Base-by-base conservation (phyloP, 2,113 vertebrate genomes). In the Xenus cinereus region DNA sequence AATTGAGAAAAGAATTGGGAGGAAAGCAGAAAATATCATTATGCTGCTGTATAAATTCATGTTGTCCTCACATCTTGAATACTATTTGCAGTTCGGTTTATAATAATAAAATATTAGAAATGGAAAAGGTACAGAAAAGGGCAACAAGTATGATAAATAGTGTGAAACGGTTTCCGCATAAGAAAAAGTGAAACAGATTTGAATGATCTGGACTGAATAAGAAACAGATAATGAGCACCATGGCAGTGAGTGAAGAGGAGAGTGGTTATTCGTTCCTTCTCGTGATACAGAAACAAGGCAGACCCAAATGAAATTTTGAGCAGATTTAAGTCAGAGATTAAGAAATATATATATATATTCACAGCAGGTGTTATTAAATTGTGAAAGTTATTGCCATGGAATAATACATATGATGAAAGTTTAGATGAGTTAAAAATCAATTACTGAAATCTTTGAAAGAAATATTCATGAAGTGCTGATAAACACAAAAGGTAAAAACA, bases 101-200 rank as follows among this genome's bases (percentile, higher is more conserved):
- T 94, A 94, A 75, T 56, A 95, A 87, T 87, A 92, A 91, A 96
- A 80, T 82, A 94, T 84, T 94, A 95, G 73, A 78, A 60, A 87
- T 82, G 35, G 60, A 87, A 93, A 93, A 95, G 46, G 76, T 89
- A 86, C 30, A 64, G 93, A 91, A 95, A 95, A 94, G 94, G 87
- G 66, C 91, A 95, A 89, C 57, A 79, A 82, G 48, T 78, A 78
- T 78, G 77, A 95, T 71, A 96, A 95, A 95, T 56, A 84, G 24
- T 37, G 53, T 78, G 60, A 96, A 94, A 94, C 60, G 4, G 3
- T 43, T 92, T 95, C 73, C 0, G 2, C 56, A 74, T 87, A 64
- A 64, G 60, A 95, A 90, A 87, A 93, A 89, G 7, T 81, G 73
- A 72, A 96, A 82, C 4, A 64, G 32, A 78, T 91, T 91, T 82